Evolutionary conservation across 2,888 invertebrate species (phyloP).

Genomic region (Hypomecis punctinalis): DNA sequence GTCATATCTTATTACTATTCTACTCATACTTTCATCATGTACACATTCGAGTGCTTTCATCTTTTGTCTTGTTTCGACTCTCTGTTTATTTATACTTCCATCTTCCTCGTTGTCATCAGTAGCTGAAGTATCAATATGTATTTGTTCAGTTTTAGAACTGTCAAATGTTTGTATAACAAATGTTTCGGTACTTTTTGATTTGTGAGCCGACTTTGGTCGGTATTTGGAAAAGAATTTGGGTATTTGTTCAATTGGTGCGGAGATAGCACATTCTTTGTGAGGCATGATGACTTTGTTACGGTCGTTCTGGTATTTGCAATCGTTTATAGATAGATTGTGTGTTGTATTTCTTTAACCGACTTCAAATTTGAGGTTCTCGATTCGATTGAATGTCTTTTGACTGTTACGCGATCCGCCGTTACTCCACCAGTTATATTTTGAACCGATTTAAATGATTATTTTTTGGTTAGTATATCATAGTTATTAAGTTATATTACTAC

Average conservation of each 20-base stretch:
- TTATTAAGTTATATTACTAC: too few species aligned
- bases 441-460: too few species aligned
- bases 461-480: too few species aligned
- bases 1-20: constrained; percentile 55
- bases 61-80: constrained; percentile 58
- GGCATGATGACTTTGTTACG: constrained; percentile 52
- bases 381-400: too few species aligned
- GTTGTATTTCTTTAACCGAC: neutral
- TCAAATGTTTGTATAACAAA: constrained; percentile 67
- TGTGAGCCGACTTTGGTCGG: constrained; percentile 61
- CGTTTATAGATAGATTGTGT: neutral
- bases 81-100: constrained; percentile 45
- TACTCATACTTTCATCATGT: constrained; percentile 44
- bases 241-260: constrained; percentile 67
- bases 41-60: constrained; percentile 33
- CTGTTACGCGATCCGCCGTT: too few species aligned
- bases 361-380: too few species aligned
- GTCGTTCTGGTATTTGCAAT: constrained; percentile 36
- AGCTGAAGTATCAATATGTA: constrained; percentile 52
- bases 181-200: constrained; percentile 70
- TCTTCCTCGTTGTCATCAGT: constrained; percentile 66
- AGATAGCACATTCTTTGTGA: constrained; percentile 48
- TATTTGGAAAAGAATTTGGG: constrained; percentile 54
- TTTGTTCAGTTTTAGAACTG: constrained; percentile 69
- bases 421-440: too few species aligned